These are phyloP conservation scores for Stichodactyla mertensii DNA, from an alignment of 64 coral and sea anemone species.

Conservation along the genomic window DNA sequence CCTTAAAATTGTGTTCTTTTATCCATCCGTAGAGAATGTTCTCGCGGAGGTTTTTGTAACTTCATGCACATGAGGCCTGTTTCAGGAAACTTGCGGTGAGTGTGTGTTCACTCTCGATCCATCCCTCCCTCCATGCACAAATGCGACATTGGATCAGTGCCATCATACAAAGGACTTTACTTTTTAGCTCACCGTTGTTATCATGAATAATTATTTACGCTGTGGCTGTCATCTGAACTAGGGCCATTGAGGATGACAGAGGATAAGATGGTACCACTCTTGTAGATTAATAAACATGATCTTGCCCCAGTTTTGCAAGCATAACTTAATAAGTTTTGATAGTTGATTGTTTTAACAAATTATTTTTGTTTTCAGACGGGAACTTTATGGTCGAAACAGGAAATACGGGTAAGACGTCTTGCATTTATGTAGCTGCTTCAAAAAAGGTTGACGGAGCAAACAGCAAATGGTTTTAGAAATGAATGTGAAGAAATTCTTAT, in stretches of 20 bases:
- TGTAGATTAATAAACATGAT: too few species aligned
- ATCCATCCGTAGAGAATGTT: constrained; percentile 75
- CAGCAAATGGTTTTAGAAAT: too few species aligned
- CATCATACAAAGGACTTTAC: not conserved
- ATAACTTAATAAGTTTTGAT: not conserved
- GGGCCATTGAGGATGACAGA: too few species aligned
- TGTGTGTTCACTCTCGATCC: not conserved
- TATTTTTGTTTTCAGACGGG: constrained; percentile 13
- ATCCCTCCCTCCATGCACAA: not conserved
- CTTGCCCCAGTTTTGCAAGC: too few species aligned
- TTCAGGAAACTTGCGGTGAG: constrained; percentile 86
- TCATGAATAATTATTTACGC: not conserved
- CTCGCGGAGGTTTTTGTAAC: constrained; percentile 95
- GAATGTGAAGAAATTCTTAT: too few species aligned
- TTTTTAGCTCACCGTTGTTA: not conserved
- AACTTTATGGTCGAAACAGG: constrained; percentile 25
- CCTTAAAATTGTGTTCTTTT: constrained; percentile 68
- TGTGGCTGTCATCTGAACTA: not conserved
- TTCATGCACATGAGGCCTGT: constrained; percentile 98
- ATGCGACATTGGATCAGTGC: not conserved
- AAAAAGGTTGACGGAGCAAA: too few species aligned
- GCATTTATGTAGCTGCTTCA: not conserved
- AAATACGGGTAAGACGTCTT: not conserved
- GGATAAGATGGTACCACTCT: too few species aligned
- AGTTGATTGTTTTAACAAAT: not conserved